Percentiles rank a stretch among this genome's conserved stretches.
Conservation (phyloP, 1,140 invertebrate species). For the Octopus bimaculoides region DNA sequence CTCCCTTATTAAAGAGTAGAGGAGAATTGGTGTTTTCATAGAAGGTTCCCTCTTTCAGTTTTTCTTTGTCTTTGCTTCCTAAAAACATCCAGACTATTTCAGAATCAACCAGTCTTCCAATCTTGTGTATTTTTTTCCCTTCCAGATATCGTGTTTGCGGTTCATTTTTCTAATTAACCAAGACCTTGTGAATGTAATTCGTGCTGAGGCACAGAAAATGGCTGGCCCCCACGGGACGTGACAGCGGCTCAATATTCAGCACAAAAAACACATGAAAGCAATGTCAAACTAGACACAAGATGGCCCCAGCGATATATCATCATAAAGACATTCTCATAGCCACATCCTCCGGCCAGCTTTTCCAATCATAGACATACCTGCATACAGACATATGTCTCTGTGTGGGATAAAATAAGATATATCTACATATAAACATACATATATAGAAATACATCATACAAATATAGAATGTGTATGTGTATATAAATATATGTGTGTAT, state of each 20-base stretch:
- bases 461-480: neutral
- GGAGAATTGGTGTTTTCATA: too few relatives aligned
- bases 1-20: too few relatives aligned
- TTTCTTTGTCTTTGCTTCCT: too few relatives aligned
- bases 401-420: neutral
- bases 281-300: neutral
- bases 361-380: neutral
- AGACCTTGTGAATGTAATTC: constrained; percentile 81
- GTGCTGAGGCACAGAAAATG: constrained; percentile 73
- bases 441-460: neutral
- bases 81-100: too few relatives aligned
- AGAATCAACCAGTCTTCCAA: too few relatives aligned
- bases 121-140: constrained; percentile 27
- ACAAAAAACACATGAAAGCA: neutral
- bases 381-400: neutral
- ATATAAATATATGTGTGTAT: neutral
- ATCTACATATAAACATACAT: neutral
- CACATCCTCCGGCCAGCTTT: neutral
- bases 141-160: constrained; percentile 79
- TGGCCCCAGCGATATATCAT: neutral
- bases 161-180: constrained; percentile 93
- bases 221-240: constrained; percentile 17
- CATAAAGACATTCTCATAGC: neutral
- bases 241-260: neutral
- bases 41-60: too few relatives aligned